phyloP scores from a whole-genome alignment of 2,888 invertebrate species.

The Caenorhabditis zanzibari region DNA sequence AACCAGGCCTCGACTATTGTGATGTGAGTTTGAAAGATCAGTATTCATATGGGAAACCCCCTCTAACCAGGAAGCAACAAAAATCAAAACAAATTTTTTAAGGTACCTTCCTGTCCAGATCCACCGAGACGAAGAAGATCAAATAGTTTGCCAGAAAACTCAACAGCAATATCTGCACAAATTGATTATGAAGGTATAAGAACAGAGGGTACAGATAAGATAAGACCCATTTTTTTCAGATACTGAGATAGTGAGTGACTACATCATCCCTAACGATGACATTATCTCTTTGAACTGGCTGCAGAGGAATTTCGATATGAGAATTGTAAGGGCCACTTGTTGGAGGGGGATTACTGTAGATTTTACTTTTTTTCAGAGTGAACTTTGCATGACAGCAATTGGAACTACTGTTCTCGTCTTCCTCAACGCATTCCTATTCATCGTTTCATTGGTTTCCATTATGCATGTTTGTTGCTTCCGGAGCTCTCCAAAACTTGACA shows the following conservation, averaged over 20 bases:
- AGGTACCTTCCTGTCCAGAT: slow-evolving; percentile 80
- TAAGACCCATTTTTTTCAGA: slow-evolving; percentile 20
- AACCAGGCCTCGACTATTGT: slow-evolving; percentile 79
- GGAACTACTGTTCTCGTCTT: slow-evolving; percentile 68
- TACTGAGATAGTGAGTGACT: slow-evolving; percentile 60
- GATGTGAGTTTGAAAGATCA: slow-evolving; percentile 70
- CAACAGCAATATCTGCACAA: slow-evolving; percentile 14
- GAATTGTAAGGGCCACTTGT: slow-evolving; percentile 41
- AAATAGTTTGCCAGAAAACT: slow-evolving; percentile 40
- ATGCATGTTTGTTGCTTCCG: slow-evolving; percentile 61
- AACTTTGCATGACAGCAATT: slow-evolving; percentile 72
- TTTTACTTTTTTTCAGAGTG: slow-evolving; percentile 55
- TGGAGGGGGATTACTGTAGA: background rate
- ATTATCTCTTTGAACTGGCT: slow-evolving; percentile 66
- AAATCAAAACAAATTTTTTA: slow-evolving; percentile 24
- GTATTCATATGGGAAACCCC: too few species aligned
- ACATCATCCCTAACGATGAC: slow-evolving; percentile 69
- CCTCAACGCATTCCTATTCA: slow-evolving; percentile 63
- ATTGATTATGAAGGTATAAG: slow-evolving; percentile 44
- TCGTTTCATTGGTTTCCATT: slow-evolving; percentile 52
- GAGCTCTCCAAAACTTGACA: slow-evolving; percentile 48
- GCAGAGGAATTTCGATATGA: slow-evolving; percentile 65
- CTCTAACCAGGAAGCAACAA: background rate
- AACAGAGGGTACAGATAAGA: background rate
- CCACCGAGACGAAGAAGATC: slow-evolving; percentile 77